These are phyloP conservation scores for Megaleporinus macrocephalus DNA, from an alignment of 2,113 vertebrate species.

Conservation along the genomic window DNA sequence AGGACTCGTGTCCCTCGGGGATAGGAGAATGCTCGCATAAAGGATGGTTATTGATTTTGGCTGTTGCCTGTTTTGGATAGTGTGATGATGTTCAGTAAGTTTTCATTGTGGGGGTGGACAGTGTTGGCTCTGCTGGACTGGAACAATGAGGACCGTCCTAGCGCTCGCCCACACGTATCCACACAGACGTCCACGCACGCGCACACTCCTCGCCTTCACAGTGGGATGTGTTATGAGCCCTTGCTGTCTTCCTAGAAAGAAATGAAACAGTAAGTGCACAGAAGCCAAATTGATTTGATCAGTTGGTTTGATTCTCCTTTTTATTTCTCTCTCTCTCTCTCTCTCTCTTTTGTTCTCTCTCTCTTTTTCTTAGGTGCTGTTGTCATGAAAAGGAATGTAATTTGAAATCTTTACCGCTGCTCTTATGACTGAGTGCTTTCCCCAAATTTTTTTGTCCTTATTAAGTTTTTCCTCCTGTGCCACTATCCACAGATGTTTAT, in stretches of 20 bases:
- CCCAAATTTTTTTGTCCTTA: background rate
- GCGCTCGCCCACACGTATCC: conserved; percentile 36
- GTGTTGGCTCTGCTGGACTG: conserved; percentile 10
- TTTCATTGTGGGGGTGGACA: conserved; percentile 26
- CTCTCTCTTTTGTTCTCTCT: background rate
- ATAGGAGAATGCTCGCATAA: conserved; percentile 13
- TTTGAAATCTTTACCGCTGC: background rate
- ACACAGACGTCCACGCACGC: conserved; percentile 40
- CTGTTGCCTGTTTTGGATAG: conserved; percentile 25
- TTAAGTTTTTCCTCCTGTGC: background rate
- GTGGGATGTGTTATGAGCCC: conserved; percentile 10
- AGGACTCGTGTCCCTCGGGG: background rate
- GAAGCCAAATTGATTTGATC: background rate
- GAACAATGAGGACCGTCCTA: conserved; percentile 34
- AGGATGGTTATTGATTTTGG: conserved; percentile 29
- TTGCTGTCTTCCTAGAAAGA: background rate
- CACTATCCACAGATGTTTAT: background rate
- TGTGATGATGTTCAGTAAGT: conserved; percentile 11
- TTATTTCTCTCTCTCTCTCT: background rate
- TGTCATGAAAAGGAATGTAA: background rate
- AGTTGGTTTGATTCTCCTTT: background rate
- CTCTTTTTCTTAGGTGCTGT: background rate
- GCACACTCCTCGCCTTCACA: conserved; percentile 21
- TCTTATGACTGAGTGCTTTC: background rate
- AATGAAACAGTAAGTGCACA: background rate